Percentiles rank a stretch among this genome's conserved stretches.
Conservation (phyloP, 2,888 invertebrate genomes). For the Tetranychus truncatus region DNA sequence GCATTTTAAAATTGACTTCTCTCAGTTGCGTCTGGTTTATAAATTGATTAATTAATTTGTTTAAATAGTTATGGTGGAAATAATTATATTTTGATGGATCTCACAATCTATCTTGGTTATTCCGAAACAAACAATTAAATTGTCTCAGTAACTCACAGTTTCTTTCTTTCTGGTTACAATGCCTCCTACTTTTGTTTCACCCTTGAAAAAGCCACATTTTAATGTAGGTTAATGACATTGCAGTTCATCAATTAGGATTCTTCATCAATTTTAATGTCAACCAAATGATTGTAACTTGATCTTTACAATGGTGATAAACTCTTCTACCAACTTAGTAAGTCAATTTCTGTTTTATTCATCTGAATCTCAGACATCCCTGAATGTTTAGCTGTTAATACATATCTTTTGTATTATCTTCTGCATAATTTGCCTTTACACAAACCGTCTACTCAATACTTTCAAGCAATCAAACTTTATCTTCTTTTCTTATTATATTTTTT, state of each 20-base stretch:
- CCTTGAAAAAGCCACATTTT: background rate
- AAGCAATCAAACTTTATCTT: too few species aligned
- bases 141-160: background rate
- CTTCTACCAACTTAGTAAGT: background rate
- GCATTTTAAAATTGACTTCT: background rate
- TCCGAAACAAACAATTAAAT: background rate
- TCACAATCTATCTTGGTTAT: too few species aligned
- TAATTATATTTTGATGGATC: too few species aligned
- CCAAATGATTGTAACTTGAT: background rate
- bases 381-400: too few species aligned
- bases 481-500: too few species aligned
- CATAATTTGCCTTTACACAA: too few species aligned
- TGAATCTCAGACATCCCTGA: background rate
- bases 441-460: too few species aligned
- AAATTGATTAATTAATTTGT: background rate
- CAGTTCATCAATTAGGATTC: background rate
- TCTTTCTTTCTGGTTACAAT: background rate
- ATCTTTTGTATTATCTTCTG: too few species aligned
- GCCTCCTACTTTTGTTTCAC: background rate
- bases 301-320: background rate
- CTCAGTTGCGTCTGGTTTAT: background rate
- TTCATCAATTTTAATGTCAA: background rate
- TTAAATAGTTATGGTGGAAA: background rate
- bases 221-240: background rate
- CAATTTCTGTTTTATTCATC: background rate